Base-by-base conservation (phyloP, 2,797 vertebrate species). In the Acestrorhynchus altus region DNA sequence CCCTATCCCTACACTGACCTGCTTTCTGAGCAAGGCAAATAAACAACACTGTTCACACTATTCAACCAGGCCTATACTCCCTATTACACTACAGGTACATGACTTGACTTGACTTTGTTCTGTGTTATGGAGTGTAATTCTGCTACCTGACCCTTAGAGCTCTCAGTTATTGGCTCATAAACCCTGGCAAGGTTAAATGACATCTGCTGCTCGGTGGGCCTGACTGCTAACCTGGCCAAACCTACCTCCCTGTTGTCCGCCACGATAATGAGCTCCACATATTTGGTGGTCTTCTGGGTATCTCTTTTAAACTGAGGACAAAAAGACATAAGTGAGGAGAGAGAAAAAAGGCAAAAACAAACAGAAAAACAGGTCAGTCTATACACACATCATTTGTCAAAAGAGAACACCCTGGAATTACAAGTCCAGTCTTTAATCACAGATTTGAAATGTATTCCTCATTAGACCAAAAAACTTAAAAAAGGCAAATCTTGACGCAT, bases 241-340 rank as follows among this genome's bases (percentile, higher is more conserved):
- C 71, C 0, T 93, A 99, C 98, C 97, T 99, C 97, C 72, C 97
- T 92, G 90, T 99, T 99, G 89, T 99, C 98, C 1, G 98, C 98
- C 54, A 99, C 97, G 7, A 99, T 98, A 87, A 99, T 96, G 70
- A 99, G 95, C 89, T 99, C 98, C 88, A 99, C 97, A 0, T 98
- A 99, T 88, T 99, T 99, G 4, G 95, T 98, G 0, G 91, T 96
- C 80, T 93, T 94, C 91, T 95, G 93, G 61, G 93, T 90, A 52
- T 98, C 95, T 82, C 98, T 95, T 87, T 97, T 99, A 86, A 89
- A 88, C 98, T 99, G 95, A 35, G 31, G 31, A 74, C 26, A 73
- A 18, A 64, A 31, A 13, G 20, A 64, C 15, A 56, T 4, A n/a
- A 52, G 22, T 70, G 6, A 70, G 31, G 10, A 39, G 2, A 24